Evolutionary conservation across 2,113 vertebrate species (phyloP).

Genomic region (Ceyx cyanopectus): DNA sequence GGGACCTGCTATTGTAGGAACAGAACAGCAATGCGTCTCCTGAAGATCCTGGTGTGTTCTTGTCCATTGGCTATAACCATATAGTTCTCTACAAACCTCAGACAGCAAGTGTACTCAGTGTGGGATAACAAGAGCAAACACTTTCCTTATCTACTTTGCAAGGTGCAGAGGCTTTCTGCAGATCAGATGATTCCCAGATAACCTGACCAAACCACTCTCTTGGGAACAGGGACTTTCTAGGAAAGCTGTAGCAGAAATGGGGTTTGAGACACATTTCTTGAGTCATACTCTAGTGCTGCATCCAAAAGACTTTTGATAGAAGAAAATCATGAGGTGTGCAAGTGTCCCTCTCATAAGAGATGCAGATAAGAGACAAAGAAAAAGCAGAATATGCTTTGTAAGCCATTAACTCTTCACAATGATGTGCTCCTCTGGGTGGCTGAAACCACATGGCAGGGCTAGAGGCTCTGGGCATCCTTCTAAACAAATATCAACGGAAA

Average conservation of each 20-base stretch:
- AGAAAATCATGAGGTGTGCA: neutral
- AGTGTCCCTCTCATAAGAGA: neutral
- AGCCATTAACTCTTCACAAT: neutral
- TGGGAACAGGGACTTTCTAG: neutral
- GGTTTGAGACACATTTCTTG: neutral
- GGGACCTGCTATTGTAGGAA: neutral
- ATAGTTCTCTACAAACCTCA: neutral
- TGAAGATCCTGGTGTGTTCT: neutral
- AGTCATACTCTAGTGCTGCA: neutral
- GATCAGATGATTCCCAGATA: neutral
- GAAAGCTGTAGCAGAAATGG: accelerated
- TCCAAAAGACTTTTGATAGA: neutral
- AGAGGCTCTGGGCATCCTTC: neutral
- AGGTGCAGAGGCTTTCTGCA: neutral
- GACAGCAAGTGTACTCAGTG: neutral
- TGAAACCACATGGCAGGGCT: neutral
- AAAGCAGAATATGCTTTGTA: neutral
- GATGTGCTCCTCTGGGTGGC: neutral
- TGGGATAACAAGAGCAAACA: neutral
- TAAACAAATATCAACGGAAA: neutral
- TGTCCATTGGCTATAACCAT: neutral
- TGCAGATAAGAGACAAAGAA: neutral
- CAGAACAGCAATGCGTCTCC: neutral
- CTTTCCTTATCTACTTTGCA: neutral
- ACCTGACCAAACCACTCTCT: neutral